phyloP scores from a whole-genome alignment of 1,140 invertebrate species.

The Propsilocerus akamusi region DNA sequence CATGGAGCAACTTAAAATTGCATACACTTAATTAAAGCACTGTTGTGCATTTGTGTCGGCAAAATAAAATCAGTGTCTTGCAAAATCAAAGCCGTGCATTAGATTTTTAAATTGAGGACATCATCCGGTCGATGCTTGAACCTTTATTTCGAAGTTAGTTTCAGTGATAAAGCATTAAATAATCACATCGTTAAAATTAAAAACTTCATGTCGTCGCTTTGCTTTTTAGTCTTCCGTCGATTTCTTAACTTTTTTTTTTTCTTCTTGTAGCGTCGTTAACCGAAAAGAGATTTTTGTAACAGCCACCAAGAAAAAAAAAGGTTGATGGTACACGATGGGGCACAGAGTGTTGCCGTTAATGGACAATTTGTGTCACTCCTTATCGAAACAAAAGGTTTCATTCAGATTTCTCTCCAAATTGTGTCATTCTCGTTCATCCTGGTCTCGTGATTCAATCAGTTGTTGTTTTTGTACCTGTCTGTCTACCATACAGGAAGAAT shows the following conservation, averaged over 20 bases:
- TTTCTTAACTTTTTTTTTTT: neutral
- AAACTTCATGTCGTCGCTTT: neutral
- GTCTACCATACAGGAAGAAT: too few species aligned
- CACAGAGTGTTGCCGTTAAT: neutral
- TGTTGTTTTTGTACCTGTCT: too few species aligned
- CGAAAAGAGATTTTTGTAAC: neutral
- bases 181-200: conserved; percentile 3
- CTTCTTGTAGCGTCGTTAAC: neutral
- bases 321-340: neutral
- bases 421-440: too few species aligned
- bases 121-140: neutral
- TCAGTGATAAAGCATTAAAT: neutral
- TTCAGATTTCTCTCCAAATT: neutral
- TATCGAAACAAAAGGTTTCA: neutral
- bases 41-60: neutral
- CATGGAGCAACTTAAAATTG: neutral
- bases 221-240: neutral
- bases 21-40: neutral
- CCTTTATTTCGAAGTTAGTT: neutral
- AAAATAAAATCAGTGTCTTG: neutral
- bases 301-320: conserved; percentile 1
- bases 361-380: conserved; percentile 2
- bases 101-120: neutral
- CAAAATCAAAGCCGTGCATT: neutral
- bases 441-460: too few species aligned